phyloP scores from a whole-genome alignment of 2,888 invertebrate species.

The Heliconius aoede region DNA sequence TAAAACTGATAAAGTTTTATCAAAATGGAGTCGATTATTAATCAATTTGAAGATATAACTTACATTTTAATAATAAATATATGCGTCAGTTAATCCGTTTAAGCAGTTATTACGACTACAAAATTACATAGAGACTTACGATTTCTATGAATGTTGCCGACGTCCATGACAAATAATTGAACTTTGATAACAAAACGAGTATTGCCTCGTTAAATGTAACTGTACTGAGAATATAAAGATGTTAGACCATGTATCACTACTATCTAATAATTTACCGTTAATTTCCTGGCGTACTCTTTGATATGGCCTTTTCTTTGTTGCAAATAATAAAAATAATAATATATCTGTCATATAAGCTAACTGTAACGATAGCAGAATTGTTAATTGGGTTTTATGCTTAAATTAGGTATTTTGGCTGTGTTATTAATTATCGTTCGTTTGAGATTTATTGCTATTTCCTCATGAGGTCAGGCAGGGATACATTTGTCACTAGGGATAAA shows the following conservation, averaged over 20 bases:
- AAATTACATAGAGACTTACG: background rate
- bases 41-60: background rate
- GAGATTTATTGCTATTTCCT: no score
- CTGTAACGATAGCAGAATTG: background rate
- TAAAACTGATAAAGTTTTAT: slow-evolving; percentile 17
- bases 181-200: no score
- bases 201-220: background rate
- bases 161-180: no score
- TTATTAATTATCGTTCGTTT: no score
- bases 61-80: background rate
- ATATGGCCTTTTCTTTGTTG: background rate
- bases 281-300: background rate
- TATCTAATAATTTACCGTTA: slow-evolving; percentile 15
- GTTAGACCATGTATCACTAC: background rate
- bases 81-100: background rate
- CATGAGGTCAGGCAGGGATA: background rate
- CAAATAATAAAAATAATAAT: background rate
- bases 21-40: background rate
- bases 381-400: background rate
- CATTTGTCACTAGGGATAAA: no score
- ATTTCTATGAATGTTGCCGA: no score
- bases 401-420: background rate
- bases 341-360: slow-evolving; percentile 3
- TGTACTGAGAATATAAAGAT: background rate
- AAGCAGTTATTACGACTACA: background rate